A percentile compares a stretch with the other conserved stretches of the same genome.
Evolutionary conservation across 1,140 invertebrate species (phyloP).

Genomic region (Apis mellifera): DNA sequence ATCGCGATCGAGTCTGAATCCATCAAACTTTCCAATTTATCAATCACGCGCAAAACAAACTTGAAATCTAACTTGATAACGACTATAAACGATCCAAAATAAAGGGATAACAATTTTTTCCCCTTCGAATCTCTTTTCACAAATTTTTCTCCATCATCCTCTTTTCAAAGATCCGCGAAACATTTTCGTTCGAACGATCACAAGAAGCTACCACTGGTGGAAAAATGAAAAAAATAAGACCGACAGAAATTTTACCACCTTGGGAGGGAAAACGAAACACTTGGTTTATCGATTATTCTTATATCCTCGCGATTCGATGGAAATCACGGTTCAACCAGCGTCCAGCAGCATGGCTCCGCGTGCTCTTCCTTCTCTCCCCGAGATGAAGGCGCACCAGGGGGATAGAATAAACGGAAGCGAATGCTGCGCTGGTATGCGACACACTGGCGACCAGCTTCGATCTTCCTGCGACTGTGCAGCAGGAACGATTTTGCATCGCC

Average conservation of each 20-base stretch:
- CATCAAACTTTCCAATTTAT: too few relatives aligned
- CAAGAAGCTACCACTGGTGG: neutral
- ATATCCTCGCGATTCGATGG: neutral
- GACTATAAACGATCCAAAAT: neutral
- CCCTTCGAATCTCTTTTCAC: too few relatives aligned
- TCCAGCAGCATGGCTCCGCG: slow-evolving; percentile 31
- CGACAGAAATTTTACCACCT: too few relatives aligned
- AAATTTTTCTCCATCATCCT: too few relatives aligned
- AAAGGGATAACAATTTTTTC: too few relatives aligned
- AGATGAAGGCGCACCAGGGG: neutral
- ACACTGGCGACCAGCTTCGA: slow-evolving; percentile 51
- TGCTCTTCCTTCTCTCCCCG: too few relatives aligned
- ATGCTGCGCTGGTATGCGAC: slow-evolving; percentile 31
- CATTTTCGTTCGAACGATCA: neutral
- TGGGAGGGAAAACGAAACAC: neutral
- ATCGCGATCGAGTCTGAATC: too few relatives aligned
- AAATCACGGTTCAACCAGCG: slow-evolving; percentile 14
- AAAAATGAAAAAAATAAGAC: neutral
- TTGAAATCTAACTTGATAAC: too few relatives aligned
- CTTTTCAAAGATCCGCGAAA: too few relatives aligned
- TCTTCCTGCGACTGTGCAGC: slow-evolving; percentile 64
- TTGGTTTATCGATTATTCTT: fast-evolving
- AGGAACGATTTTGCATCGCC: slow-evolving; percentile 57
- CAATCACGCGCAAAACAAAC: too few relatives aligned
- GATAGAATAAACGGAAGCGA: slow-evolving; percentile 34